Evolutionary conservation across 2,113 vertebrate genomes (phyloP).

Genomic region (Ceratotherium simum): DNA sequence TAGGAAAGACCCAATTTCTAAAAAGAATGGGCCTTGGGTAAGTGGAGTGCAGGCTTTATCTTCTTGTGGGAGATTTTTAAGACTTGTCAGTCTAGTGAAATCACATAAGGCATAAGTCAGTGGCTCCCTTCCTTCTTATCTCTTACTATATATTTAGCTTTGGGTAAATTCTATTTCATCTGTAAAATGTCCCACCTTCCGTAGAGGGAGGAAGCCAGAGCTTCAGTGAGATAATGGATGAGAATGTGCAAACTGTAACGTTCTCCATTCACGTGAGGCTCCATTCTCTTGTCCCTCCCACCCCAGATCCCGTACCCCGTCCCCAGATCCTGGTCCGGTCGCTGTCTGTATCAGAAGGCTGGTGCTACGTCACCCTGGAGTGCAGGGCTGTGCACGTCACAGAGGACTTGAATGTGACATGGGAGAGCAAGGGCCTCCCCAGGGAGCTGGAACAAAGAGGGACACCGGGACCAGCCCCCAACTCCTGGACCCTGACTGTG

Average conservation of each 20-base stretch:
- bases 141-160: background rate
- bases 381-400: background rate
- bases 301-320: accelerated
- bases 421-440: background rate
- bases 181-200: background rate
- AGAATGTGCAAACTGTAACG: background rate
- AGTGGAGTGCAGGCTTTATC: background rate
- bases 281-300: background rate
- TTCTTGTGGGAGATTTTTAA: background rate
- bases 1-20: background rate
- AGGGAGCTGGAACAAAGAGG: accelerated
- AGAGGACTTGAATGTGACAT: slow-evolving; percentile 59
- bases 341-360: background rate
- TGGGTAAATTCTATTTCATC: background rate
- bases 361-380: slow-evolving; percentile 68
- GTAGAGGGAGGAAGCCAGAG: too few species aligned
- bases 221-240: background rate
- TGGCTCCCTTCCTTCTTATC: background rate
- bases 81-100: background rate
- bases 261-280: accelerated
- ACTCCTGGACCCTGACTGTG: background rate
- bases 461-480: background rate
- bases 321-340: background rate
- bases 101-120: too few species aligned
- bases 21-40: too few species aligned